Evolutionary conservation across 2,888 invertebrate species (phyloP), one percentile per base, ranked within the genome.

Genomic region (Gari tellinella): DNA sequence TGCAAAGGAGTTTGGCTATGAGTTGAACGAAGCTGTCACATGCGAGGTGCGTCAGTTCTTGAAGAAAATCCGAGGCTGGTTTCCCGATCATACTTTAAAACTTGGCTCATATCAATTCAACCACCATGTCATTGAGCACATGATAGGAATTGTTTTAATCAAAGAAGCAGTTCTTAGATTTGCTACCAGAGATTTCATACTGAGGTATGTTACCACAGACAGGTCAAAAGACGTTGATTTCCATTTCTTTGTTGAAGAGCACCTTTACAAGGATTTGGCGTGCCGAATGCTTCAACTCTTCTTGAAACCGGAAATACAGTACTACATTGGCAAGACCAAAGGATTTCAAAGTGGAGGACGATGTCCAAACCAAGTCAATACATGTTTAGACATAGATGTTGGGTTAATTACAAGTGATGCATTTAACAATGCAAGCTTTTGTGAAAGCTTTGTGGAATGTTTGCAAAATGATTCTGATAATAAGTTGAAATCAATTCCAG

Each of bases 41-140:
- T 49, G 38, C n/a, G 37, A 14, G 2, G 12, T 74, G 2, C 10
- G 45, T 25, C 62, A 53, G 41, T 69, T 62, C 4, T 37, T 74
- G 19, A 56, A 65, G 12, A 14, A 62, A 26, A 65, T 69, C 37
- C 23, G 21, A 40, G 57, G 55, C 41, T 65, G 74, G 12, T 61
- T 69, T 45, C 7, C 69, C 4, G 31, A 21, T 10, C 62, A 48
- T 40, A 31, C 55, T 2, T 2, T 15, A 21, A n/a, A 51, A 8
- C 37, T 23, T n/a, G 74, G 68, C 0, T 23, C 26, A n/a, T 74
- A 53, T 43, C 23, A 23, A 14, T 69, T 74, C 17, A 58, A 49
- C 17, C 74, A 74, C 53, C 65, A 65, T 21, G 56, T 65, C 2
- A 68, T 69, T 7, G 45, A 55, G 23, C 68, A 74, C 26, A 74